Conservation (phyloP, 1,140 invertebrate species). For the Yoshiicerus persimilis region DNA sequence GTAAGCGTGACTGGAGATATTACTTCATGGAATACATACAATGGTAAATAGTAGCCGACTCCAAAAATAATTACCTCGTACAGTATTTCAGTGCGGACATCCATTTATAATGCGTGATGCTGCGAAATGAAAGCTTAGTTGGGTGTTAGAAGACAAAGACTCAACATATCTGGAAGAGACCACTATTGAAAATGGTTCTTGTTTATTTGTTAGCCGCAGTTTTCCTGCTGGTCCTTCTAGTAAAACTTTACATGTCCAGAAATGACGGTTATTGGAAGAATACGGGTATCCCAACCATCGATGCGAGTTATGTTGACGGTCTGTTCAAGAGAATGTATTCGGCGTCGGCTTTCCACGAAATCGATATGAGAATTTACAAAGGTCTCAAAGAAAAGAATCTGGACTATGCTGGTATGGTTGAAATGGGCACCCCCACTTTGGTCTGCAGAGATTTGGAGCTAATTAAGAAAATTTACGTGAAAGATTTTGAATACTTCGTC, state of each 20-base stretch:
- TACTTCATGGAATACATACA: too few species aligned
- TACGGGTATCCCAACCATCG: not conserved
- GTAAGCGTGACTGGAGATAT: too few species aligned
- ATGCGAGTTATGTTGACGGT: not conserved
- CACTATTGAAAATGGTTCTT: not conserved
- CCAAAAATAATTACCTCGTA: too few species aligned
- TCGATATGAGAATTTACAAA: not conserved
- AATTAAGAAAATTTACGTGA: slow-evolving; percentile 50
- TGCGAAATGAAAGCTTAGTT: too few species aligned
- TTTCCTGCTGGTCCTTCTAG: not conserved
- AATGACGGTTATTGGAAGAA: not conserved
- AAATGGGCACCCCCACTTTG: slow-evolving; percentile 40
- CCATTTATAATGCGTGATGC: too few species aligned
- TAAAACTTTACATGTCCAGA: not conserved
- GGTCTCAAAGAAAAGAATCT: not conserved
- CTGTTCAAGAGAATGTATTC: not conserved
- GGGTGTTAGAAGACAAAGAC: too few species aligned
- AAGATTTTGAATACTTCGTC: slow-evolving; percentile 52
- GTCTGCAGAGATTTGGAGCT: slow-evolving; percentile 51
- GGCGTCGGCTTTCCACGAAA: not conserved
- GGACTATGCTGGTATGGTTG: not conserved
- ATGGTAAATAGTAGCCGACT: too few species aligned
- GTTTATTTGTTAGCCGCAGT: not conserved
- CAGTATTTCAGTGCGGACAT: too few species aligned
- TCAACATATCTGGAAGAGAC: too few species aligned